Base-by-base conservation (phyloP, 2,797 vertebrate species). In the Helostoma temminkii region DNA sequence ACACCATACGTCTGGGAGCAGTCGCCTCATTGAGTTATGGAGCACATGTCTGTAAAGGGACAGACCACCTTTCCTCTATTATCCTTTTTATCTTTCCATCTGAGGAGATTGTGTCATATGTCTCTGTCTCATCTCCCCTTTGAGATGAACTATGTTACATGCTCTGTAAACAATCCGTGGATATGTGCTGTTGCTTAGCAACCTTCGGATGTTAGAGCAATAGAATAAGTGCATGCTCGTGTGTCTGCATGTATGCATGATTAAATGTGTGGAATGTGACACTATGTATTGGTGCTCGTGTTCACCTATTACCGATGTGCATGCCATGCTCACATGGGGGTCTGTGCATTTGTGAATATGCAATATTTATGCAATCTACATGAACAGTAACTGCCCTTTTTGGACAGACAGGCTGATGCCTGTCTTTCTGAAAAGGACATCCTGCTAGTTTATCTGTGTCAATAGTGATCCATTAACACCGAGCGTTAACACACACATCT, bases 141-240 rank as follows among this genome's bases (percentile, higher is more conserved):
- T 45, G 74, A 86, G 63, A 87, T 41, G 59, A 90, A 88, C 88
- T 84, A 80, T 81, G 89, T 88, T 76, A 80, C 68, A 55, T 68
- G 74, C 86, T 88, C 73, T 82, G 83, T 93, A 93, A 93, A 93
- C 92, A 94, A 89, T 92, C 88, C 82, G 76, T 53, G 80, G 83
- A 79, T 86, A 42, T 89, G 88, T 93, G 90, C 89, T 91, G 93
- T 95, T 94, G 89, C 93, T 74, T 88, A 76, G 94, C 92, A 92
- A 94, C 93, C 63, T 1, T 12, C 14, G 9, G 63, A 73, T 66
- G 76, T 62, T 79, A 82, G 77, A 82, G 85, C 70, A 64, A 74
- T 73, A 66, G 76, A 70, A 71, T 71, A 63, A 81, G 67, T 56
- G 67, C 54, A 42, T 34, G 48, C 4, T 52, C 3, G 58, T 53